Percentiles rank a stretch among this genome's conserved stretches.
These are phyloP conservation scores for Sclerurus mexicanus DNA, from an alignment of 2,113 vertebrate genomes.

Conservation along the genomic window DNA sequence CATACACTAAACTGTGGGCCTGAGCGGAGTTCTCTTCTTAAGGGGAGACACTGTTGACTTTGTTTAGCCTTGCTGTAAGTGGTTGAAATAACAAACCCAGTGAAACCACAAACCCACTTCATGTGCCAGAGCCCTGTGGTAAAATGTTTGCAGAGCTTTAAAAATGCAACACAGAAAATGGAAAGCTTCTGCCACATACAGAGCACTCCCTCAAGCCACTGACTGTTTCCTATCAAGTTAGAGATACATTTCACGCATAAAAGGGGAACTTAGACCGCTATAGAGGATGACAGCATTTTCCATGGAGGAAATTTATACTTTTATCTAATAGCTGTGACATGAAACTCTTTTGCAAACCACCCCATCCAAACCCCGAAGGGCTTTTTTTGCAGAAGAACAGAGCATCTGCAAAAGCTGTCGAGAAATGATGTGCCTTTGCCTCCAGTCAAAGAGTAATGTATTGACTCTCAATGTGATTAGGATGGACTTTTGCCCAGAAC, in stretches of 20 bases:
- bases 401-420: constrained; percentile 19
- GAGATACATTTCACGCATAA: neutral
- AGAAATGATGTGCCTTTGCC: neutral
- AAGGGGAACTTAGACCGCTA: neutral
- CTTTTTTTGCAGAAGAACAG: neutral
- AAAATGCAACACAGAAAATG: neutral
- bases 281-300: neutral
- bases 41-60: neutral
- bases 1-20: neutral
- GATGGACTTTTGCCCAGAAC: constrained; percentile 43
- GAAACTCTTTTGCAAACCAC: neutral
- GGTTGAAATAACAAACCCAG: neutral
- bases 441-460: constrained; percentile 7
- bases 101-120: neutral
- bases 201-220: neutral
- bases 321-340: neutral
- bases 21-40: neutral
- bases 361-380: neutral
- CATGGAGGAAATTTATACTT: neutral
- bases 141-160: neutral
- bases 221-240: neutral
- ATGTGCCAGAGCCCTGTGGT: neutral
- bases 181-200: neutral
- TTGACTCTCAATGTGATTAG: constrained; percentile 15
- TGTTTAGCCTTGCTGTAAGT: neutral